Evolutionary conservation across 1,140 invertebrate genomes (phyloP), one percentile per base, ranked within the genome.

Genomic region (Micrasema minimum): DNA sequence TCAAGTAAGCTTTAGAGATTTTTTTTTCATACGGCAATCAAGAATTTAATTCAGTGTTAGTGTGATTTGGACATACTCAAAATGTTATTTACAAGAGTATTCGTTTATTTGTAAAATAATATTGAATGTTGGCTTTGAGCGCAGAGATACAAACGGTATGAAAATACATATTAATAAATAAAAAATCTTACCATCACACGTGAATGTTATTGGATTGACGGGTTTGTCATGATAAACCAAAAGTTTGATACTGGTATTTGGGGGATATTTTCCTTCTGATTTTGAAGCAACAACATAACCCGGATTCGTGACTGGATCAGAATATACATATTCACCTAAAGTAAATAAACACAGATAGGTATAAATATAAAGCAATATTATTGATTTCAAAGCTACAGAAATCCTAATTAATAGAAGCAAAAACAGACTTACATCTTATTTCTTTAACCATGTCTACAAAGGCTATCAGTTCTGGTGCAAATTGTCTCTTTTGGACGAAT

Each of bases 241-340:
- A 62, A 97, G 83, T 84, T 96, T 95, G 66, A 96, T 91, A 79
- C 93, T 95, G 10, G 92, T 92, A 70, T 90, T 91, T 72, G 91
- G 86, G 45, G 88, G 87, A 79, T 92, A 92, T 69, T 88, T 86
- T 79, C 89, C 93, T 74, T 93, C 90, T 68, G 95, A 90, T 77
- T 92, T 90, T 2, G 93, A 90, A 76, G 93, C 94, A 53, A 94
- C 87, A 48, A 96, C 88, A 72, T 95, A 87, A 2, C 93, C 93
- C 51, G 90, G 87, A 84, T 96, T 95, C 4, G 90, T 92, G 53
- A 80, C 85, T 14, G 84, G 83, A 80, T 95, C 90, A 66, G 89
- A 86, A 78, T 89, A 87, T 0, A 86, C 82, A 82, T 92, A 95
- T 72, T 88, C 88, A 79, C 85, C 91, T 92, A 74, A 48, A 48